Evolutionary conservation across 2,888 invertebrate genomes (phyloP).

Genomic region (Rotaria socialis): DNA sequence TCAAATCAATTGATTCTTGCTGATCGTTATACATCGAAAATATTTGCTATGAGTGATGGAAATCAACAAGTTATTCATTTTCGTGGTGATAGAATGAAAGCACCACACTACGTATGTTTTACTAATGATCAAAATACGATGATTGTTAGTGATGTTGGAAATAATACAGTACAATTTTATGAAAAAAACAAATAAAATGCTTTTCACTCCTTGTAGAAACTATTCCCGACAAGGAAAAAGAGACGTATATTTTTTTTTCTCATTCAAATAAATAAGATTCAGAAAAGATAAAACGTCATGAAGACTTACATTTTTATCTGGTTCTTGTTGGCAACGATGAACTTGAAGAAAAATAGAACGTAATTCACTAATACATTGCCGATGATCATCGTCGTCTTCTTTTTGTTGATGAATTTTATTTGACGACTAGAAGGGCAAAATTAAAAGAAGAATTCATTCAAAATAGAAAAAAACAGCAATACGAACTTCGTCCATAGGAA

Average conservation of each 20-base stretch:
- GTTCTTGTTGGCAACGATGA: not conserved
- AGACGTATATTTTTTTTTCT: no score
- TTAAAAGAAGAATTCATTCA: no score
- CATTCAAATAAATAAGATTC: no score
- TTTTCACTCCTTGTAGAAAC: no score
- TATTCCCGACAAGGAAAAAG: no score
- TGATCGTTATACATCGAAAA: conserved; percentile 23
- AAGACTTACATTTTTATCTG: not conserved
- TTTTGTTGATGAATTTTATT: not conserved
- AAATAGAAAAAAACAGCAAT: not conserved
- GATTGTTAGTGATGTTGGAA: conserved; percentile 20
- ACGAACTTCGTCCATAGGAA: not conserved
- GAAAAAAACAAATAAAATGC: not conserved
- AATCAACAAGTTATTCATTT: not conserved
- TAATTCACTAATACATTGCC: conserved; percentile 2
- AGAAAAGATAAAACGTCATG: no score
- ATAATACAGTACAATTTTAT: conserved; percentile 22
- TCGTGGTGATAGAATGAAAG: conserved; percentile 20
- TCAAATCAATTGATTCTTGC: conserved; percentile 16
- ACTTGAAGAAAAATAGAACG: conserved; percentile 6
- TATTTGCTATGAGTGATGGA: not conserved
- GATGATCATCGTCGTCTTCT: conserved; percentile 10
- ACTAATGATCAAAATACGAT: not conserved
- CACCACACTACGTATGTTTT: conserved; percentile 7
- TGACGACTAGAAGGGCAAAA: not conserved